These are phyloP conservation scores for Eublepharis macularius DNA, from an alignment of 2,113 vertebrate species.

Conservation along the genomic window DNA sequence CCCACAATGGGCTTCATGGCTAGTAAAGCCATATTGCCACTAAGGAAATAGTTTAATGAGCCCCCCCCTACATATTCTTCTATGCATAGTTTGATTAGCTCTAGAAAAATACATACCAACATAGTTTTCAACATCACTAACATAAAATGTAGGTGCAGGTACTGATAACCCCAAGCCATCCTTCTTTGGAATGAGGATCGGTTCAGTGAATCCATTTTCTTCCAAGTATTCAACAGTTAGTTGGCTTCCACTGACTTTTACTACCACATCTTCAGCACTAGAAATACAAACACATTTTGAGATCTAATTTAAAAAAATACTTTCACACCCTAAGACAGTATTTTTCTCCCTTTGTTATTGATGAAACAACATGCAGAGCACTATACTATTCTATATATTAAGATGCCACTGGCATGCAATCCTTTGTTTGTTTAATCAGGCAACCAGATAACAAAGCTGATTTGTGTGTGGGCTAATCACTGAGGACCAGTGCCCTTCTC, in stretches of 20 bases:
- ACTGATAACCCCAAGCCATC: slow-evolving; percentile 90
- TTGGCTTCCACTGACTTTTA: slow-evolving; percentile 88
- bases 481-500: background rate
- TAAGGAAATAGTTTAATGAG: background rate
- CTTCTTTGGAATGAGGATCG: slow-evolving; percentile 94
- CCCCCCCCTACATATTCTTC: background rate
- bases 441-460: background rate
- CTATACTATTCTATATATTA: background rate
- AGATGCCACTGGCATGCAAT: background rate
- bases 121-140: slow-evolving; percentile 97
- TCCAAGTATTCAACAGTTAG: slow-evolving; percentile 90
- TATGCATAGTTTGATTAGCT: background rate
- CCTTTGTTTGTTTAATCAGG: background rate
- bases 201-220: slow-evolving; percentile 92
- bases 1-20: too few species aligned
- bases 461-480: background rate
- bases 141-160: slow-evolving; percentile 95
- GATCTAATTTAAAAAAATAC: background rate
- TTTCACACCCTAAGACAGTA: accelerated
- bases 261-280: slow-evolving; percentile 93
- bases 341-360: background rate
- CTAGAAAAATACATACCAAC: slow-evolving; percentile 80
- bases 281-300: slow-evolving; percentile 27
- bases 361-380: background rate
- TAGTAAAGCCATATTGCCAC: background rate